A percentile compares a stretch with the other conserved stretches of the same genome.
Conservation (phyloP, 2,797 vertebrate genomes). For the Pseudocheirus occidentalis region DNA sequence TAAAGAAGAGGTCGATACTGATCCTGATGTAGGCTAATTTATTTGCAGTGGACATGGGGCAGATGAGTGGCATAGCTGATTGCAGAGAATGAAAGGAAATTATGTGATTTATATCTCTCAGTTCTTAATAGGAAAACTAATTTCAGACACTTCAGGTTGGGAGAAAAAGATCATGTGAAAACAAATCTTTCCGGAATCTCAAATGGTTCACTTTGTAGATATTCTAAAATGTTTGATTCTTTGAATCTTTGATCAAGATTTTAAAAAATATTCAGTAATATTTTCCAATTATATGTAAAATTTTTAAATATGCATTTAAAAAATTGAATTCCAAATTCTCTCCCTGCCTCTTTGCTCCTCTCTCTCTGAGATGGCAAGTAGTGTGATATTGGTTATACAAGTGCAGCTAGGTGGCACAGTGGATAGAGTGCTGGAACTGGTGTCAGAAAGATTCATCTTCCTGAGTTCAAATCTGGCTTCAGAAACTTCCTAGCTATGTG, state of each 20-base stretch:
- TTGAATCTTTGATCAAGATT: not conserved
- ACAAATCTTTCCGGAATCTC: slow-evolving; percentile 30
- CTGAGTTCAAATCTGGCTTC: not conserved
- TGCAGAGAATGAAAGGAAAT: not conserved
- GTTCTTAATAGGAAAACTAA: slow-evolving; percentile 1
- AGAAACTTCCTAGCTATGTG: not conserved
- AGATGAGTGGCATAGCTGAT: not conserved
- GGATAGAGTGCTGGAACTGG: not conserved
- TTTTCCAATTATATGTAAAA: not conserved
- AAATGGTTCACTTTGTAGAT: not conserved
- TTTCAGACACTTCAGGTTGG: not conserved
- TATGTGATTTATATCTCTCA: not conserved
- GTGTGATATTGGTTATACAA: not conserved
- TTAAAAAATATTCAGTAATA: not conserved
- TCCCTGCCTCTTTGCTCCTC: not conserved
- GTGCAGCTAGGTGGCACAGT: not conserved
- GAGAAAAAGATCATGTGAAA: not conserved
- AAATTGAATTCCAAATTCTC: not conserved
- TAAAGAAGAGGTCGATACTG: not conserved
- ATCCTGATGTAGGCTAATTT: not conserved
- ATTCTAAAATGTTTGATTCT: slow-evolving; percentile 15
- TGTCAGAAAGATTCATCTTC: not conserved
- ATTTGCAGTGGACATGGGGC: not conserved
- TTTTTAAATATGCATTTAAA: not conserved
- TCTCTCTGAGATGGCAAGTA: not conserved